Percentiles rank a stretch among this genome's conserved stretches.
Evolutionary conservation across 2,797 vertebrate genomes (phyloP).

Genomic region (Betta splendens): DNA sequence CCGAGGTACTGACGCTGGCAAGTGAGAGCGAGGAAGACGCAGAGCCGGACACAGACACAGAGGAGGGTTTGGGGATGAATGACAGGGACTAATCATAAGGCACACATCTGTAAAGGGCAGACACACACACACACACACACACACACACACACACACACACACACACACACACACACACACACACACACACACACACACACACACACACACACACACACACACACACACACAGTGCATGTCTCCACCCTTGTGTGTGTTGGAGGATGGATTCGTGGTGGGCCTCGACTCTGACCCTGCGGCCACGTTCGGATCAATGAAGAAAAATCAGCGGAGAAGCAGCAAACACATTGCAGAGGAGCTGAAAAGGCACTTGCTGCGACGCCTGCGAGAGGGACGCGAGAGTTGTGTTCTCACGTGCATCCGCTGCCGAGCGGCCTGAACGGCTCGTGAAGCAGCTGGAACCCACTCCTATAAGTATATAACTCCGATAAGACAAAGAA

Average conservation of each 20-base stretch:
- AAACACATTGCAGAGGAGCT: slow-evolving; percentile 11
- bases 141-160: slow-evolving; percentile 34
- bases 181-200: too few species aligned
- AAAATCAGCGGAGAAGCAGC: slow-evolving; percentile 25
- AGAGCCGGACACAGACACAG: slow-evolving; percentile 26
- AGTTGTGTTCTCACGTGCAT: too few species aligned
- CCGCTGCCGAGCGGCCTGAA: too few species aligned
- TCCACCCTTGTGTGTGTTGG: neutral
- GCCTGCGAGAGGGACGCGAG: too few species aligned
- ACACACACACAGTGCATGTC: slow-evolving; percentile 8
- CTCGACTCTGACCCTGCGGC: slow-evolving; percentile 36
- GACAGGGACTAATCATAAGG: slow-evolving; percentile 63
- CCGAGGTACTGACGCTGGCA: slow-evolving; percentile 63
- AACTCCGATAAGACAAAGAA: slow-evolving; percentile 10
- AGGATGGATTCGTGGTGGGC: slow-evolving; percentile 14
- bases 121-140: slow-evolving; percentile 33
- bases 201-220: too few species aligned
- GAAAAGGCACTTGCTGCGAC: slow-evolving; percentile 13
- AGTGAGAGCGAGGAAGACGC: slow-evolving; percentile 53
- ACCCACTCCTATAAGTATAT: neutral
- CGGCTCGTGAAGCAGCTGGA: neutral
- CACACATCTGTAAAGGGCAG: slow-evolving; percentile 55
- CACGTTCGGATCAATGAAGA: slow-evolving; percentile 41
- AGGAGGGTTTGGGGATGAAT: slow-evolving; percentile 55
- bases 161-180: too few species aligned